Evolutionary conservation across 2,113 vertebrate genomes (phyloP).

Genomic region (Hippocampus abdominalis): DNA sequence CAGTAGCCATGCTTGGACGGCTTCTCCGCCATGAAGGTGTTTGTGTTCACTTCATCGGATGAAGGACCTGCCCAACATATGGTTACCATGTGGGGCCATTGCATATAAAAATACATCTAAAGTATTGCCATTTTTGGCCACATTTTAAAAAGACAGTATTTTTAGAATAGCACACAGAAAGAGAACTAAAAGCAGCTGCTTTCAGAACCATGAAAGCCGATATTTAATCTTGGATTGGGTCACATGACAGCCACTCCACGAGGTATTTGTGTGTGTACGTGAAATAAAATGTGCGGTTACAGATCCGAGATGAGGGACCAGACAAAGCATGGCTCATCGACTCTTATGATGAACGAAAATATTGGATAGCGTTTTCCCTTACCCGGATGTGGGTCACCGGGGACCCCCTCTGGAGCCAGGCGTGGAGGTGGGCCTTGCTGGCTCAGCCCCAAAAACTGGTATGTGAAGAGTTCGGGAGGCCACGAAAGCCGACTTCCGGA

Average conservation of each 20-base stretch:
- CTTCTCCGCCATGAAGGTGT: conserved; percentile 24
- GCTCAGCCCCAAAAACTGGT: too few species aligned
- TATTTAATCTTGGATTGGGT: conserved; percentile 6
- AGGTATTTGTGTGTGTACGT: background rate
- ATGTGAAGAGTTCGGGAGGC: too few species aligned
- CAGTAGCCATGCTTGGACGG: conserved; percentile 7
- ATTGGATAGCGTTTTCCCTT: too few species aligned
- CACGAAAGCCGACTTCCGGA: too few species aligned
- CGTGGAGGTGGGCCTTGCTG: too few species aligned
- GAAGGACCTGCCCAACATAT: conserved; percentile 33
- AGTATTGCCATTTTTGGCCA: conserved; percentile 23
- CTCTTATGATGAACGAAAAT: too few species aligned
- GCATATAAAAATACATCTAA: conserved; percentile 23
- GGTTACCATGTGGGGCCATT: conserved; percentile 34
- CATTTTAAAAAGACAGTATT: conserved; percentile 28
- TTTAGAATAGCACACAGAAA: conserved; percentile 23
- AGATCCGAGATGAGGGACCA: too few species aligned
- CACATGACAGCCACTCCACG: background rate
- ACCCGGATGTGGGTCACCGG: too few species aligned
- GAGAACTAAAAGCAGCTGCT: conserved; percentile 21
- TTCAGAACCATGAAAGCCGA: conserved; percentile 14
- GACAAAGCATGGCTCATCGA: too few species aligned
- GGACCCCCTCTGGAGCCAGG: too few species aligned
- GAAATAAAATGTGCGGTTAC: background rate
- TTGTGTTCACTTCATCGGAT: conserved; percentile 38